Conservation (phyloP, 1,140 invertebrate species). For the Monochamus saltuarius region DNA sequence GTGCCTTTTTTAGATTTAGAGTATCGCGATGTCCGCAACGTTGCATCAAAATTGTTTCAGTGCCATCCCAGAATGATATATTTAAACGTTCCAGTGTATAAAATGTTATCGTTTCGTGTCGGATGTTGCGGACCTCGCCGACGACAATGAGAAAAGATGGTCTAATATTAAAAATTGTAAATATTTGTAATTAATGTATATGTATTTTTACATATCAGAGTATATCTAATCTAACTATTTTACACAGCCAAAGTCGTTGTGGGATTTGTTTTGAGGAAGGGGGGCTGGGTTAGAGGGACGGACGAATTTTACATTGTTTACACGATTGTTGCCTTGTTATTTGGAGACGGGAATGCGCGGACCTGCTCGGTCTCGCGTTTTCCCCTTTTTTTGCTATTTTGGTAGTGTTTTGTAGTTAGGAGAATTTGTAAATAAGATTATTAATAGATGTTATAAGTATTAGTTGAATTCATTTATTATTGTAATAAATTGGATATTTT, state of each 20-base stretch:
- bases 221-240: slow-evolving; percentile 33
- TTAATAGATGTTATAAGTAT: slow-evolving; percentile 43
- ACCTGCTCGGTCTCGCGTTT: background rate
- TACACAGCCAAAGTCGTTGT: slow-evolving; percentile 31
- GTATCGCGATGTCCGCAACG: slow-evolving; percentile 1
- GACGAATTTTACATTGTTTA: background rate
- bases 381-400: slow-evolving; percentile 23
- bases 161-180: slow-evolving; percentile 36
- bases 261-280: slow-evolving; percentile 4
- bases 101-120: too few relatives aligned
- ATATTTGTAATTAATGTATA: slow-evolving; percentile 42
- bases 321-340: slow-evolving; percentile 26
- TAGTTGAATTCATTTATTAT: slow-evolving; percentile 38
- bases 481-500: slow-evolving; percentile 43
- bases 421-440: slow-evolving; percentile 38
- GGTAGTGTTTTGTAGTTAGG: slow-evolving; percentile 37
- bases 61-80: slow-evolving; percentile 4
- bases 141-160: slow-evolving; percentile 23
- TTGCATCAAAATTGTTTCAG: slow-evolving; percentile 1
- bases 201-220: slow-evolving; percentile 48
- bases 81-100: too few relatives aligned
- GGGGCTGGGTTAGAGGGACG: too few relatives aligned
- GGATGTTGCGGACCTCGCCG: background rate
- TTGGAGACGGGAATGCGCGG: slow-evolving; percentile 10
- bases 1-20: slow-evolving; percentile 41